phyloP scores from a whole-genome alignment of 2,797 vertebrate genomes.

The Enteromius paludinosus region DNA sequence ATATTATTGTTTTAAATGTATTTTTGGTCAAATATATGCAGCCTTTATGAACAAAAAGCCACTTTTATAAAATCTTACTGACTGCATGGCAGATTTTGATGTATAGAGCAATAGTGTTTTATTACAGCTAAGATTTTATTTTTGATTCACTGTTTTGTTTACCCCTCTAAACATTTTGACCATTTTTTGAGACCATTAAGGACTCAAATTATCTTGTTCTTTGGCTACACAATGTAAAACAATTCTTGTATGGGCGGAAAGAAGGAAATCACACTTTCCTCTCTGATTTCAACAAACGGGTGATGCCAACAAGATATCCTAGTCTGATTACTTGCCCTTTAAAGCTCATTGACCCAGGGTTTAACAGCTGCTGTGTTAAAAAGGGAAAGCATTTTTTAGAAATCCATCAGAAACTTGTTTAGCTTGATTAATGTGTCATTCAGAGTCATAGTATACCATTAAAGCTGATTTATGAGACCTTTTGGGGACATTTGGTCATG shows the following conservation, averaged over 20 bases:
- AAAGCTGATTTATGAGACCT: not conserved
- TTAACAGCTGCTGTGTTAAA: not conserved
- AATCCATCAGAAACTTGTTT: not conserved
- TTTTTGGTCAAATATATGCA: not conserved
- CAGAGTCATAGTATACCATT: not conserved
- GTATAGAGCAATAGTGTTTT: not conserved
- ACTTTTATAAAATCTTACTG: not conserved
- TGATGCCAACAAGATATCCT: not conserved
- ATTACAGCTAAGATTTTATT: not conserved
- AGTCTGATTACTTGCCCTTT: not conserved
- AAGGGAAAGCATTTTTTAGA: not conserved
- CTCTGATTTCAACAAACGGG: not conserved
- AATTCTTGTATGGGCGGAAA: not conserved
- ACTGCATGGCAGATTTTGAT: not conserved
- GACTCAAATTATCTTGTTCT: not conserved
- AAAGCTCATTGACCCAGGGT: not conserved
- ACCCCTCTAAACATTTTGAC: not conserved
- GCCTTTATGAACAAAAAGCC: not conserved
- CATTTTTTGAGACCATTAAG: not conserved
- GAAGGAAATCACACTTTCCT: not conserved
- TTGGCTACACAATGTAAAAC: conserved; percentile 7
- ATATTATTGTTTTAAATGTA: not conserved
- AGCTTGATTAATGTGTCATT: not conserved
- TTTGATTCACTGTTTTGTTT: not conserved
- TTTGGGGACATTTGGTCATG: not conserved